phyloP scores from a whole-genome alignment of 2,888 invertebrate species.

The Neoaliturus tenellus region DNA sequence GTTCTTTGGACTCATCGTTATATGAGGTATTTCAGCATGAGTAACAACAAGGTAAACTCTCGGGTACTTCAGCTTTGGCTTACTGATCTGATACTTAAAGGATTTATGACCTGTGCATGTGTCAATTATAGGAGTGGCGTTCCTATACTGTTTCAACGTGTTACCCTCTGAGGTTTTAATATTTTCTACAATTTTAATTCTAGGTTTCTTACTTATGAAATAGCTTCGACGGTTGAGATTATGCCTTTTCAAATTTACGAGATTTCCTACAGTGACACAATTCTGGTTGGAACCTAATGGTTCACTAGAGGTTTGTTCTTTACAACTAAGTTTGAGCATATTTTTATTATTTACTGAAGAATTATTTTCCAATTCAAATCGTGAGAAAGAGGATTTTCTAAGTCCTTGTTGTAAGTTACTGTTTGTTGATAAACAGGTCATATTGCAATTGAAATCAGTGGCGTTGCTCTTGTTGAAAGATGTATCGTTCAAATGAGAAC shows the following conservation, averaged over 20 bases:
- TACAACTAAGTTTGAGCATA: background rate
- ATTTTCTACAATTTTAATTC: background rate
- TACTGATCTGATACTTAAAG: background rate
- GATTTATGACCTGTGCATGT: background rate
- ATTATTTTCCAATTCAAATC: background rate
- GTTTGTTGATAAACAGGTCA: no score
- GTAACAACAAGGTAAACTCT: background rate
- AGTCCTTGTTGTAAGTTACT: no score
- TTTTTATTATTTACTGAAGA: background rate
- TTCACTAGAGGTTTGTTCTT: background rate
- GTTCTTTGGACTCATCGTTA: background rate
- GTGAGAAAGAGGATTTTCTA: background rate
- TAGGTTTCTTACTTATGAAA: background rate
- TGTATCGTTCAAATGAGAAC: no score
- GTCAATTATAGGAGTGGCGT: background rate
- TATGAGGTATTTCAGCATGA: background rate
- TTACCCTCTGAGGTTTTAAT: background rate
- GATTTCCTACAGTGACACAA: background rate
- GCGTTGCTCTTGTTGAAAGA: no score
- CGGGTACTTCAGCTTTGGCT: background rate
- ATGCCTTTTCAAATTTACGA: background rate
- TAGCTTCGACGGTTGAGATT: background rate
- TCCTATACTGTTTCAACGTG: background rate
- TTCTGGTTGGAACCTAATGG: background rate
- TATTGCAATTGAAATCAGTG: no score